A percentile compares a stretch with the other conserved stretches of the same genome.
These are phyloP conservation scores for Dioctria rufipes DNA, from an alignment of 2,888 invertebrate genomes.

Conservation along the genomic window DNA sequence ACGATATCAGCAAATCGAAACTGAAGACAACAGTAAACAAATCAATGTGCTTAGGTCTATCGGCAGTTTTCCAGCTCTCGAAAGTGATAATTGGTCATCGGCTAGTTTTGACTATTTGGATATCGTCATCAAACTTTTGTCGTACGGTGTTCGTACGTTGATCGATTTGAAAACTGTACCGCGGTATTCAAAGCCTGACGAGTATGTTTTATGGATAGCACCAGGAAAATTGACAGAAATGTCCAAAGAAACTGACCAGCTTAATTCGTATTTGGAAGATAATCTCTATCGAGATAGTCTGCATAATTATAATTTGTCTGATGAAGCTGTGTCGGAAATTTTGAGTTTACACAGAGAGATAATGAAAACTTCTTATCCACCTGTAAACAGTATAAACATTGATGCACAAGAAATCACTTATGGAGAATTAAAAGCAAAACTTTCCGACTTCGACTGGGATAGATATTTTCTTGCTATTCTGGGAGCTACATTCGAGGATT, in stretches of 20 bases:
- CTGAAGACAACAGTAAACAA: no score
- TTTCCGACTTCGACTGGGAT: conserved; percentile 10
- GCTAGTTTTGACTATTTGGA: neutral
- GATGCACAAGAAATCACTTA: neutral
- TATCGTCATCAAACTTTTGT: neutral
- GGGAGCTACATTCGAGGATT: neutral
- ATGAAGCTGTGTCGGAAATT: neutral
- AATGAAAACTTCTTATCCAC: neutral
- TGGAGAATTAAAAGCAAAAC: neutral
- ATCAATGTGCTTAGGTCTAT: neutral
- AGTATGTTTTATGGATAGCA: neutral
- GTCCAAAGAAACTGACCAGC: neutral
- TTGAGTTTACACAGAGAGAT: neutral
- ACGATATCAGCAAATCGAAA: neutral
- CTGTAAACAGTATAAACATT: neutral
- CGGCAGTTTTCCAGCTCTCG: neutral
- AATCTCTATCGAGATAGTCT: neutral
- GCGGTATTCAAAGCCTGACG: neutral
- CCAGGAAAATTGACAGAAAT: conserved; percentile 7
- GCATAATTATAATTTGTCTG: neutral
- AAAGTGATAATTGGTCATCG: neutral
- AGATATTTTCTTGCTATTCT: neutral
- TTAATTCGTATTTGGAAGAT: neutral
- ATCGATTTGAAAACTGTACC: neutral
- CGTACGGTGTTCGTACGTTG: neutral